Evolutionary conservation across 2,888 invertebrate genomes (phyloP), one percentile per base, ranked within the genome.

Genomic region (Ichneumoninae sp.): DNA sequence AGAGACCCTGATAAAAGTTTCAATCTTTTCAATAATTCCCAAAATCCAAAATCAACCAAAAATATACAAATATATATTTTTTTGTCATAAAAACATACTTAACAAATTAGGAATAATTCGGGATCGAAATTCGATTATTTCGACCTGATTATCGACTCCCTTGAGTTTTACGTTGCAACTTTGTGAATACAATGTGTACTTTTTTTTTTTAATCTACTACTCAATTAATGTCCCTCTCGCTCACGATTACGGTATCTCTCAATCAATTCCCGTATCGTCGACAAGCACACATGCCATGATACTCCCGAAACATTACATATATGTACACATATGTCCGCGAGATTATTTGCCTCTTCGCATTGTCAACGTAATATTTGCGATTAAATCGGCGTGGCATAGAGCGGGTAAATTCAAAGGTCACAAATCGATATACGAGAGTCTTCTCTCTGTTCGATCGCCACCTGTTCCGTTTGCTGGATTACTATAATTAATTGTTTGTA

Each of bases 401-500:
- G 52, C 54, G 22, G 30, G 30, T 13, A 47, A 54, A 79, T 36
- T 69, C 22, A 19, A 76, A 33, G 33, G 36, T 70, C 50, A 75
- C 44, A 71, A 83, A 57, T 68, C 57, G 33, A 66, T 66, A n/a
- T 54, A 30, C 70, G 70, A 69, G 52, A 13, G 60, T 19, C 13
- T 44, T 33, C 30, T 19, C 63, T 57, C 47, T 66, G 40, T 65
- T 19, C 52, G 26, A 54, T 60, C 69, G 33, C 19, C 69, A 54
- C 36, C 8, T 19, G 50, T 36, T 70, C 68, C 63, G 81, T 73
- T 8, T 77, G 63, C 84, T 81, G 74, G 77, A 81, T 86, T 87
- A 85, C 68, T 82, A 83, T 87, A 89, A 89, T 89, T 89, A 88
- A 89, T 89, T 82, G 85, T 87, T 88, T 79, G 83, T 76, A 85